Conservation (phyloP, 1,140 invertebrate species). For the Zelostemma sp. region DNA sequence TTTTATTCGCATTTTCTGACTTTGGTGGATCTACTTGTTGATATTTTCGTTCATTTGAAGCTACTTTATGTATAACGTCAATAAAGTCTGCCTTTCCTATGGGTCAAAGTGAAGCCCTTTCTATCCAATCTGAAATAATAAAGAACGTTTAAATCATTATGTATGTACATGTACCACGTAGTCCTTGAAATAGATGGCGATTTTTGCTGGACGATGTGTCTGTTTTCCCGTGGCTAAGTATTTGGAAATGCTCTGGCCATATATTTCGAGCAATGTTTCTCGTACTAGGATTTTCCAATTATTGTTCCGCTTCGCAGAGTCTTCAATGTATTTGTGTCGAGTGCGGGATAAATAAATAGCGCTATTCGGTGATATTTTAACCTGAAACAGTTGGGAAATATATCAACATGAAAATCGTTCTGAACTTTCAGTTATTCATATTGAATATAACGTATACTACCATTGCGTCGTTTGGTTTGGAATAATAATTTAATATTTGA, state of each 20-base stretch:
- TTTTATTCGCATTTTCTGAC: not conserved
- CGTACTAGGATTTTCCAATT: slow-evolving; percentile 9
- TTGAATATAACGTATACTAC: not conserved
- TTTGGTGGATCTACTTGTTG: no score
- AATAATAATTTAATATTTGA: not conserved
- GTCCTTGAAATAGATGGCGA: not conserved
- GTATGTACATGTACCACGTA: not conserved
- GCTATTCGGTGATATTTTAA: slow-evolving; percentile 11
- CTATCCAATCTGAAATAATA: not conserved
- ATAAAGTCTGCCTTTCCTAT: not conserved
- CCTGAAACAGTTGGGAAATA: not conserved
- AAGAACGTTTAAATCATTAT: no score
- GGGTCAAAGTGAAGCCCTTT: not conserved
- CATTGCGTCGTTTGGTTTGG: not conserved
- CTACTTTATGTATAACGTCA: slow-evolving; percentile 1
- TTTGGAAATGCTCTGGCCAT: slow-evolving; percentile 10
- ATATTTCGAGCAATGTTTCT: slow-evolving; percentile 4
- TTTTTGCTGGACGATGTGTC: not conserved
- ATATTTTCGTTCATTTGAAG: slow-evolving; percentile 5
- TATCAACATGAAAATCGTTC: not conserved
- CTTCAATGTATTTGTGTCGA: not conserved
- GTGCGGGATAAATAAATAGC: not conserved
- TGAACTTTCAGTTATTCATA: not conserved
- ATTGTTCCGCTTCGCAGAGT: not conserved
- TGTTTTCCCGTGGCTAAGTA: slow-evolving; percentile 8